phyloP scores from a whole-genome alignment of 2,888 invertebrate genomes.

The Suillia variegata region DNA sequence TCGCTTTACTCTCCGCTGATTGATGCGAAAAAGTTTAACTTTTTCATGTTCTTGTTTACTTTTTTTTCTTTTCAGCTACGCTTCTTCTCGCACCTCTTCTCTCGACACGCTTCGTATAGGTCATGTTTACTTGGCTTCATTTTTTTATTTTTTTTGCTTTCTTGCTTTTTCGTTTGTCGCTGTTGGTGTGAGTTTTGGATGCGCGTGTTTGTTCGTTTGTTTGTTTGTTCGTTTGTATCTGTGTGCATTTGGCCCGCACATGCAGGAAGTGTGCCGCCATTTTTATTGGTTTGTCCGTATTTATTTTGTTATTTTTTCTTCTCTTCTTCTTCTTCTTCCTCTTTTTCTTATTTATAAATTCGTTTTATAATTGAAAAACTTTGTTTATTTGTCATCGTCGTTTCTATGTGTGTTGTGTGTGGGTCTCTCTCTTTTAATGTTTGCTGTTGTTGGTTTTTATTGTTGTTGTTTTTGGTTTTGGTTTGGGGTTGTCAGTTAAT shows the following conservation, averaged over 20 bases:
- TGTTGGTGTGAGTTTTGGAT: not conserved
- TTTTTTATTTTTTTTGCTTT: not conserved
- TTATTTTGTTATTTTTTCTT: too few species aligned
- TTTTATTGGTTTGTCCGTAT: not conserved
- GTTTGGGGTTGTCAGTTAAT: too few species aligned
- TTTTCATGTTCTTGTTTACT: not conserved
- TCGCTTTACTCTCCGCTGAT: not conserved
- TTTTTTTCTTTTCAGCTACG: not conserved
- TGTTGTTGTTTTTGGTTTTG: too few species aligned
- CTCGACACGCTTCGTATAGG: not conserved
- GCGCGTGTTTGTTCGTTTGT: not conserved
- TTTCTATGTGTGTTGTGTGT: too few species aligned
- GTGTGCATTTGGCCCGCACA: too few species aligned
- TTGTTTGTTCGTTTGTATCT: not conserved
- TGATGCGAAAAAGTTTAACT: not conserved
- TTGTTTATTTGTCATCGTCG: too few species aligned
- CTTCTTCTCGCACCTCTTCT: too few species aligned
- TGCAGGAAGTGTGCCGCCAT: not conserved
- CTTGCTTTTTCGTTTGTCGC: not conserved
- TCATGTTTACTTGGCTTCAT: not conserved
- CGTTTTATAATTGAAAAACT: not conserved
- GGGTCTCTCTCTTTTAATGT: too few species aligned
- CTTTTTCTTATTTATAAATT: not conserved
- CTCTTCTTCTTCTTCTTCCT: too few species aligned
- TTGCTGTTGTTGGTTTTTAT: too few species aligned